Conservation (phyloP, 2,797 vertebrate genomes). For the Helicolenus hilgendorfi region DNA sequence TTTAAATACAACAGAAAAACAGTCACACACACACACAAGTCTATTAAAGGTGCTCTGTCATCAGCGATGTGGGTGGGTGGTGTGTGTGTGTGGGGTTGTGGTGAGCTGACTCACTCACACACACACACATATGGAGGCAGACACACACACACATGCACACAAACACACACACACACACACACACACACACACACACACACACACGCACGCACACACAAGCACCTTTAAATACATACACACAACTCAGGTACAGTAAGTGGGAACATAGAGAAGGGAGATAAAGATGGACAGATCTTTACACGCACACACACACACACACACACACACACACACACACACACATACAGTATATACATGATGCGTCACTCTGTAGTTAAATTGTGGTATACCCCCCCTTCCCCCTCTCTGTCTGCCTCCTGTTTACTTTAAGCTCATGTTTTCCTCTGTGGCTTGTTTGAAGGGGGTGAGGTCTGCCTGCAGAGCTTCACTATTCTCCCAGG, state of each 20-base stretch:
- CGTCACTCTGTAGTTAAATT: conserved; percentile 41
- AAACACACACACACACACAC: not conserved
- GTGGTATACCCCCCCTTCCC: conserved; percentile 27
- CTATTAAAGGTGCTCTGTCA: conserved; percentile 46
- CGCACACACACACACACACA: not conserved
- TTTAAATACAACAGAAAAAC: conserved; percentile 5
- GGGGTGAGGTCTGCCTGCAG: conserved; percentile 61
- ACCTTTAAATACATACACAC: not conserved
- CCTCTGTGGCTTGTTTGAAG: conserved; percentile 76
- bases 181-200: not conserved
- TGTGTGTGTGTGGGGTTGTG: conserved; percentile 33
- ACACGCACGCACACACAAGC: not conserved
- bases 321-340: not conserved
- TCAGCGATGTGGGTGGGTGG: conserved; percentile 55
- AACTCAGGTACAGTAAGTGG: not conserved
- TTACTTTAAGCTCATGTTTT: conserved; percentile 76
- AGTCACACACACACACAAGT: not conserved
- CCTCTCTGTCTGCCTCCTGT: conserved; percentile 71
- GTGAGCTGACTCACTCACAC: conserved; percentile 56
- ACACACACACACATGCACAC: not conserved
- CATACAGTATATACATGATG: not conserved
- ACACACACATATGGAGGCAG: conserved; percentile 20
- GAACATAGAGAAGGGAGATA: not conserved
- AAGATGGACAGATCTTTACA: conserved; percentile 24
- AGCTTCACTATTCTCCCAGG: conserved; percentile 56